Conservation (phyloP, 2,797 vertebrate species). For the Poeciliopsis gracilis region DNA sequence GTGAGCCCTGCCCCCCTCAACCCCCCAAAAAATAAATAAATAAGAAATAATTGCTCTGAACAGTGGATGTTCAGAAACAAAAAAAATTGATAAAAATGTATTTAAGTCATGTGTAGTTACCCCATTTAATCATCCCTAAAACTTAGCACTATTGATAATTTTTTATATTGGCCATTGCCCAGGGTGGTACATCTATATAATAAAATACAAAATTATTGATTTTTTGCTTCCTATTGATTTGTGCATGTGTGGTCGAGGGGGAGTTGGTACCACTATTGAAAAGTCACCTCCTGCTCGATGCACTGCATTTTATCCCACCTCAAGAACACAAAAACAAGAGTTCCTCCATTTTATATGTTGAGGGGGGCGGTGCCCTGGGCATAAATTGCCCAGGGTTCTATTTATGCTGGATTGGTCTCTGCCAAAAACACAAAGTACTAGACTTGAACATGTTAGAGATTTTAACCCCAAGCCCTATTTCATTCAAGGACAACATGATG, state of each 20-base stretch:
- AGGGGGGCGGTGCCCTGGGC: background rate
- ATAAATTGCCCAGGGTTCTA: background rate
- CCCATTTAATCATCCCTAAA: background rate
- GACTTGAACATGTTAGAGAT: conserved; percentile 14
- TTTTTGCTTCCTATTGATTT: background rate
- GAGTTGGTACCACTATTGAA: background rate
- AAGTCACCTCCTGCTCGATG: background rate
- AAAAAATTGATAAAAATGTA: background rate
- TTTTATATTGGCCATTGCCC: background rate
- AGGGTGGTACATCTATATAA: background rate
- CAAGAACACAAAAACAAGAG: background rate
- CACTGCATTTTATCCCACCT: background rate
- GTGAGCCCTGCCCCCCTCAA: no score
- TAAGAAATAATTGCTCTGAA: background rate
- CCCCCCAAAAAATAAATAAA: background rate
- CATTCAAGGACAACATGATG: conserved; percentile 40
- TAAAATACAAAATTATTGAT: background rate
- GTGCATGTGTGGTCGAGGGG: background rate
- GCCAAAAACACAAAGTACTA: background rate
- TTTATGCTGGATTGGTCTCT: conserved; percentile 12
- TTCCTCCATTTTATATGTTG: background rate
- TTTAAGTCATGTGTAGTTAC: background rate
- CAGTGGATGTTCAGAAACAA: background rate
- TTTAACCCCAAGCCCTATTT: conserved; percentile 33
- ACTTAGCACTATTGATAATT: background rate